These are phyloP conservation scores for Nasonia vitripennis DNA, from an alignment of 1,140 invertebrate species.

Conservation along the genomic window DNA sequence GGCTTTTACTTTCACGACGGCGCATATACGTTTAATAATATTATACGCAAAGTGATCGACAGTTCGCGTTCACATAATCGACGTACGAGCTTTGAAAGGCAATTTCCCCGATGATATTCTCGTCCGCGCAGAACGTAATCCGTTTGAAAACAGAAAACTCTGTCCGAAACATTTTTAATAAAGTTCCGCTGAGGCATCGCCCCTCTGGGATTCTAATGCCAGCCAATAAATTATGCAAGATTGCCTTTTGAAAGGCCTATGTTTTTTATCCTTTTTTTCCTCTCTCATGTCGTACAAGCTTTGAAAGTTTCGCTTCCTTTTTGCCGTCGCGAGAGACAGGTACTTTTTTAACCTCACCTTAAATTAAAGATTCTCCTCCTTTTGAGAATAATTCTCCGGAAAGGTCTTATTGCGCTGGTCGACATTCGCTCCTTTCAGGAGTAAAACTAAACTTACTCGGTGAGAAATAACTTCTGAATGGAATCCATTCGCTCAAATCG, in stretches of 20 bases:
- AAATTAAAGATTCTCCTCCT: constrained; percentile 29
- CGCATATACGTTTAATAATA: too few relatives aligned
- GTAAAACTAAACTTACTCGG: constrained; percentile 24
- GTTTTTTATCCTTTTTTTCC: not conserved
- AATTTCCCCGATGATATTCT: too few relatives aligned
- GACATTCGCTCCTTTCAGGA: constrained; percentile 12
- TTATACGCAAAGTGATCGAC: too few relatives aligned
- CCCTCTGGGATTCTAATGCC: not conserved
- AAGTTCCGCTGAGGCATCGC: not conserved
- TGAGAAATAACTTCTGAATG: constrained; percentile 23
- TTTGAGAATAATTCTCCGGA: constrained; percentile 29
- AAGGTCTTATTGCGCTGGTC: constrained; percentile 28
- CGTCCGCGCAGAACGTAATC: not conserved
- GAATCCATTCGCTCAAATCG: constrained; percentile 18
- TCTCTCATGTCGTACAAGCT: not conserved
- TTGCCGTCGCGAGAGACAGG: not conserved
- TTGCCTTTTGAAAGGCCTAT: not conserved
- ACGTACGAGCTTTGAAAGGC: too few relatives aligned
- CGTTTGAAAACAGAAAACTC: not conserved
- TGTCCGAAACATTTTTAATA: not conserved
- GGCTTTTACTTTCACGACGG: too few relatives aligned
- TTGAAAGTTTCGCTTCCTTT: not conserved
- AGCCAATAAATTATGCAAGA: not conserved
- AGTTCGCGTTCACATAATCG: too few relatives aligned
- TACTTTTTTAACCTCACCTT: constrained; percentile 15